Percentiles rank a stretch among this genome's conserved stretches.
phyloP scores from a whole-genome alignment of 2,113 vertebrate species.

The Dinomys branickii region DNA sequence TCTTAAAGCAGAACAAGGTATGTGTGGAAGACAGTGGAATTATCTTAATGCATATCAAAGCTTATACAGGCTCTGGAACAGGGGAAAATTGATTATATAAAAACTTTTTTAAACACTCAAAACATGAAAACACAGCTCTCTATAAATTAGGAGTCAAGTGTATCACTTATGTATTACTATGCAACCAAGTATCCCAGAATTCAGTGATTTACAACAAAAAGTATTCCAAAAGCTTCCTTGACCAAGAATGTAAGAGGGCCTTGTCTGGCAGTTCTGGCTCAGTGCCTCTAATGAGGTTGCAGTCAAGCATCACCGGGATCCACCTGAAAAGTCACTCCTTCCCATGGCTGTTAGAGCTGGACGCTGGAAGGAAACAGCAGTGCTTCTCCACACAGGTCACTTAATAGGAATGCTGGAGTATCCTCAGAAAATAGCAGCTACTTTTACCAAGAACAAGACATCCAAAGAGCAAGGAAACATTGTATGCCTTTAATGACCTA shows the following conservation, averaged over 20 bases:
- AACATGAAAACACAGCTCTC: background rate
- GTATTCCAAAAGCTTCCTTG: background rate
- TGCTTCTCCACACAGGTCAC: background rate
- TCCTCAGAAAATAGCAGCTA: background rate
- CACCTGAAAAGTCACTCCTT: slow-evolving; percentile 1
- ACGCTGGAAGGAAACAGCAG: background rate
- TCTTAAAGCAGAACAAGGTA: background rate
- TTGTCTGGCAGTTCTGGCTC: background rate
- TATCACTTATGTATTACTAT: slow-evolving; percentile 23
- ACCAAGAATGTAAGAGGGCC: background rate
- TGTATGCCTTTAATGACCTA: background rate
- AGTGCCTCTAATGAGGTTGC: background rate
- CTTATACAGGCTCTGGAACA: background rate
- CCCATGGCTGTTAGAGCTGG: background rate
- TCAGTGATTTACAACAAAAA: background rate
- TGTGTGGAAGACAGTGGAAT: background rate
- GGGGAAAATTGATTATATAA: background rate
- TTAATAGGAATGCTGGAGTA: background rate
- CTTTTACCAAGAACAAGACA: background rate
- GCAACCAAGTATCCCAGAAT: slow-evolving; percentile 23
- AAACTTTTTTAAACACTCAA: background rate
- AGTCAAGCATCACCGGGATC: background rate
- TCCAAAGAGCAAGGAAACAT: background rate
- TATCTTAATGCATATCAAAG: slow-evolving; percentile 18
- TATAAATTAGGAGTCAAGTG: slow-evolving; percentile 11